Evolutionary conservation across 2,113 vertebrate species (phyloP).

Genomic region (Lates calcarifer): DNA sequence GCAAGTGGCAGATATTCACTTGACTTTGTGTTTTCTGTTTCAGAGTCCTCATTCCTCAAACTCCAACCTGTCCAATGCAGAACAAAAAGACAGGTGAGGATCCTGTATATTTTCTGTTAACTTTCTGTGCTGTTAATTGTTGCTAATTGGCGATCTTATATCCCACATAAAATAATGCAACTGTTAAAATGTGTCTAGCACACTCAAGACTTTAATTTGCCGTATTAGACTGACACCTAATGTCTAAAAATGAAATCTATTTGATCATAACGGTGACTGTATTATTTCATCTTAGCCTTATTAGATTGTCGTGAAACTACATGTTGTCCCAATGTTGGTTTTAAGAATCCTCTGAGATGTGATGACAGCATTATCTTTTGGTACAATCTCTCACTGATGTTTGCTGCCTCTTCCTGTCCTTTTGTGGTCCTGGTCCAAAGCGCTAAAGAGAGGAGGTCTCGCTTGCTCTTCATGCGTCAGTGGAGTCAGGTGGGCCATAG

Average conservation of each 20-base stretch:
- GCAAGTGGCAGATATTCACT: background rate
- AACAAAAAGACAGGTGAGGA: slow-evolving; percentile 74
- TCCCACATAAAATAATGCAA: background rate
- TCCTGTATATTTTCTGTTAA: background rate
- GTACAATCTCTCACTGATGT: background rate
- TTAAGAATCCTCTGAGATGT: background rate
- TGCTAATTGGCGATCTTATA: background rate
- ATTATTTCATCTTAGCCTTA: background rate
- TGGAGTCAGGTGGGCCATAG: slow-evolving; percentile 82
- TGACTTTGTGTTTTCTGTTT: slow-evolving; percentile 48
- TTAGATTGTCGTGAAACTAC: background rate
- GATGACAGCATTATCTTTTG: background rate
- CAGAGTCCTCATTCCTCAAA: slow-evolving; percentile 82
- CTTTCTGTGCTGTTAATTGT: background rate
- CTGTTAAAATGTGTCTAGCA: too few relatives aligned
- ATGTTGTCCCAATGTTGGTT: background rate
- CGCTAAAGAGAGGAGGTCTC: slow-evolving; percentile 76
- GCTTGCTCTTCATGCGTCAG: slow-evolving; percentile 79
- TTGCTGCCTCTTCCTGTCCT: background rate
- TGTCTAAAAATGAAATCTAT: background rate
- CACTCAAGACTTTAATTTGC: background rate
- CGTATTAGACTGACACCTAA: background rate
- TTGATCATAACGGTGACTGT: background rate
- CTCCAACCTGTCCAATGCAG: slow-evolving; percentile 69
- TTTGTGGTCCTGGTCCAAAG: slow-evolving; percentile 44